Evolutionary conservation across 1,140 invertebrate species (phyloP).

Genomic region (Ceratosolen fusciceps): DNA sequence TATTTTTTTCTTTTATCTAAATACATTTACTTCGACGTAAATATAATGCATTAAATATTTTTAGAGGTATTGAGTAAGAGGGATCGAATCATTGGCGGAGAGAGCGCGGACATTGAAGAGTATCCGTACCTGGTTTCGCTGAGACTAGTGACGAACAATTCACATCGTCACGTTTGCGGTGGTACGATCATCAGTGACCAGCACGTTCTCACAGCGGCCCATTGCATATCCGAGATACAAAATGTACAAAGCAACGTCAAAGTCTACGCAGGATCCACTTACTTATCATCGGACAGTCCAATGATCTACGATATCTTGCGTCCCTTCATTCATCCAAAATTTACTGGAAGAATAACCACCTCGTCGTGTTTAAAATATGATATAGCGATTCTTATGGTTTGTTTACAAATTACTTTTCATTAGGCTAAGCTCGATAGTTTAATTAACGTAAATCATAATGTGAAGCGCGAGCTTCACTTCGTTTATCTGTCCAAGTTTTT

Average conservation of each 20-base stretch:
- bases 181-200: constrained; percentile 2
- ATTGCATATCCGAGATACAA: neutral
- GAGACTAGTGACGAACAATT: neutral
- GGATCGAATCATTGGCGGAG: constrained; percentile 3
- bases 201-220: neutral
- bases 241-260: neutral
- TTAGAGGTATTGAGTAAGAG: neutral
- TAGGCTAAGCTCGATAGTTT: no score
- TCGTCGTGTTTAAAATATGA: neutral
- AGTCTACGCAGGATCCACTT: neutral
- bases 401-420: neutral
- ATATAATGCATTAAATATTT: neutral
- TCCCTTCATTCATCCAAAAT: neutral
- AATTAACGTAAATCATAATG: no score
- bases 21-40: no score
- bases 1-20: no score
- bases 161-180: neutral
- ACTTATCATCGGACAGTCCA: neutral
- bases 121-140: neutral
- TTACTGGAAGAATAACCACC: neutral
- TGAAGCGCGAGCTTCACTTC: no score
- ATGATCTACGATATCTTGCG: neutral
- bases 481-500: no score
- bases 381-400: neutral
- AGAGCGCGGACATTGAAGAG: neutral